phyloP scores from a whole-genome alignment of 2,113 vertebrate species.

The Sprattus sprattus region DNA sequence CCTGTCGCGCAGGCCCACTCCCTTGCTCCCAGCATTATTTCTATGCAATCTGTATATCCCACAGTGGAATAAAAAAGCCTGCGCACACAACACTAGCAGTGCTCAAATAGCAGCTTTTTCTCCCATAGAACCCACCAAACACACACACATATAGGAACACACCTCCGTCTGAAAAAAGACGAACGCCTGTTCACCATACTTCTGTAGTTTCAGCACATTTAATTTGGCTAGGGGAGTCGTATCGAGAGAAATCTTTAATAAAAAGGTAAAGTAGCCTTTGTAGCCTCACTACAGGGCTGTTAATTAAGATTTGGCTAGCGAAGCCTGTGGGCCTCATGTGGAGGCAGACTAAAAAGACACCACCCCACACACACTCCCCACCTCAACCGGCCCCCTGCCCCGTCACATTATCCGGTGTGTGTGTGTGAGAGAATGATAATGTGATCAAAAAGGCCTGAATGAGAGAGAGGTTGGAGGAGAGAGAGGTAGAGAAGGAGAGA shows the following conservation, averaged over 20 bases:
- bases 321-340: neutral
- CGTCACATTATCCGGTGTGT: constrained; percentile 68
- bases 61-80: neutral
- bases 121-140: neutral
- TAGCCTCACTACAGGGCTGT: neutral
- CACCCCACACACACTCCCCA: neutral
- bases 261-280: neutral
- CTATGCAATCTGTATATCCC: neutral
- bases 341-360: neutral
- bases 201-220: neutral
- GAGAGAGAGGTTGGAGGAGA: constrained; percentile 24
- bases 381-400: constrained; percentile 56
- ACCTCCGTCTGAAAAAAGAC: neutral
- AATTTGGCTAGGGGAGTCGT: neutral
- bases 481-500: neutral
- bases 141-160: neutral
- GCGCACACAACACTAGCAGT: neutral
- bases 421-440: constrained; percentile 74
- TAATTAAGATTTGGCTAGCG: neutral
- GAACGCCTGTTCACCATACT: too few relatives aligned
- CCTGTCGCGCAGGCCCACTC: constrained; percentile 34
- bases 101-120: neutral
- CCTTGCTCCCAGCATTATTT: neutral
- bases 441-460: constrained; percentile 65
- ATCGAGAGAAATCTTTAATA: neutral